Evolutionary conservation across 2,888 invertebrate genomes (phyloP), one percentile per base, ranked within the genome.

Genomic region (Cephalotes varians): DNA sequence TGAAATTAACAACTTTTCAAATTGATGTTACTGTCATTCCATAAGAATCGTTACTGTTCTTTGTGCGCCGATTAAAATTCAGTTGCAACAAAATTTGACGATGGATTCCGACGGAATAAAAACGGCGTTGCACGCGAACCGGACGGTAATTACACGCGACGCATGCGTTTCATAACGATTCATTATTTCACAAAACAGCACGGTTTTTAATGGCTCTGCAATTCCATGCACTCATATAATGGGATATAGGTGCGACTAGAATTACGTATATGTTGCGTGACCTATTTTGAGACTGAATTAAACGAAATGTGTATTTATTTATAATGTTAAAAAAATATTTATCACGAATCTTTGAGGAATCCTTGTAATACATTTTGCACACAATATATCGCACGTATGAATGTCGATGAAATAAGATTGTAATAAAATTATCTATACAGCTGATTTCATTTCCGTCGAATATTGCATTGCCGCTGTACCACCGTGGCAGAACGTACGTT

Each of bases 401-500:
- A 40, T 31, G 18, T 18, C 18, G 5, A 34, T 25, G 5, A 47
- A 49, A 62, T 44, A 62, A 34, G n/a, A 34, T 34, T 10, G 7
- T 65, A 37, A 74, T 49, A 49, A n/a, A 21, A 74, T 74, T 64
- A 74, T 56, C 37, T 71, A 40, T 51, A 12, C 34, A 49, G n/a
- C 18, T 47, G 64, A 65, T 21, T 74, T 12, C 6, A 62, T 64
- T 64, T 74, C 74, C 49, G 74, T 64, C n/a, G 65, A 73, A 76
- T 80, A 82, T 83, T 77, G 47, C 56, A 74, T 62, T 28, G 73
- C 71, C 72, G 21, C 18, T 74, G 83, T 84, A 64, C 77, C 81
- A 85, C 44, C 34, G 82, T 83, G 85, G 44, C 51, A 83, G 87
- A 89, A 82, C 74, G 64, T 81, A 82, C 65, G 51, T 87, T 82